Evolutionary conservation across 2,888 invertebrate species (phyloP).

Genomic region (Tetrapedia diversipes): DNA sequence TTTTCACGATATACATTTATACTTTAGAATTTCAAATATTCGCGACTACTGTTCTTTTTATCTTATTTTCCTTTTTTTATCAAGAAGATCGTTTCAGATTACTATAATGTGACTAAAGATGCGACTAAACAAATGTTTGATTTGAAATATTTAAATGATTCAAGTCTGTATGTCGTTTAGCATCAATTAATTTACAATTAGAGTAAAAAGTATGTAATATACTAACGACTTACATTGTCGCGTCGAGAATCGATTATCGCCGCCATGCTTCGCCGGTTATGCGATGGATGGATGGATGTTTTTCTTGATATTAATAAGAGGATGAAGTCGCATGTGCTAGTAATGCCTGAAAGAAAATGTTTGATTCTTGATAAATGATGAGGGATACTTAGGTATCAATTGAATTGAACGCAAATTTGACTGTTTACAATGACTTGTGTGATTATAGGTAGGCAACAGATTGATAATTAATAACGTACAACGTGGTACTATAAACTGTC

Average conservation of each 20-base stretch:
- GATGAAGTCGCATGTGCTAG: conserved; percentile 24
- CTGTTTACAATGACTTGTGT: background rate
- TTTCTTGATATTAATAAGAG: conserved; percentile 4
- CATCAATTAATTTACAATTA: conserved; percentile 38
- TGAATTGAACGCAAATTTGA: background rate
- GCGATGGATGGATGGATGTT: conserved; percentile 14
- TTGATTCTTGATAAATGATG: conserved; percentile 33
- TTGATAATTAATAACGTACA: background rate
- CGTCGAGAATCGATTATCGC: conserved; percentile 27
- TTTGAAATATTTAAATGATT: conserved; percentile 54
- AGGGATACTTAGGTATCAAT: background rate
- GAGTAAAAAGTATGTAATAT: conserved; percentile 33
- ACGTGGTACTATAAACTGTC: background rate
- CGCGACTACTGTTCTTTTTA: conserved; percentile 13
- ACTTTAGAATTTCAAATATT: conserved; percentile 31
- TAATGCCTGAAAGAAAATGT: conserved; percentile 44
- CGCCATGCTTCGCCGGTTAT: conserved; percentile 16
- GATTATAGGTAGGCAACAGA: background rate
- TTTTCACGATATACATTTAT: conserved; percentile 21
- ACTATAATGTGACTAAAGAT: conserved; percentile 68
- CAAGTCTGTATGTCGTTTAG: conserved; percentile 55
- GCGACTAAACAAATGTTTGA: conserved; percentile 53
- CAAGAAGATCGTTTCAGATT: conserved; percentile 71
- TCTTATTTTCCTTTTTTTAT: conserved; percentile 22
- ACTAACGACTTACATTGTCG: conserved; percentile 30